Conservation (phyloP, 2,113 vertebrate species). For the Conger conger region DNA sequence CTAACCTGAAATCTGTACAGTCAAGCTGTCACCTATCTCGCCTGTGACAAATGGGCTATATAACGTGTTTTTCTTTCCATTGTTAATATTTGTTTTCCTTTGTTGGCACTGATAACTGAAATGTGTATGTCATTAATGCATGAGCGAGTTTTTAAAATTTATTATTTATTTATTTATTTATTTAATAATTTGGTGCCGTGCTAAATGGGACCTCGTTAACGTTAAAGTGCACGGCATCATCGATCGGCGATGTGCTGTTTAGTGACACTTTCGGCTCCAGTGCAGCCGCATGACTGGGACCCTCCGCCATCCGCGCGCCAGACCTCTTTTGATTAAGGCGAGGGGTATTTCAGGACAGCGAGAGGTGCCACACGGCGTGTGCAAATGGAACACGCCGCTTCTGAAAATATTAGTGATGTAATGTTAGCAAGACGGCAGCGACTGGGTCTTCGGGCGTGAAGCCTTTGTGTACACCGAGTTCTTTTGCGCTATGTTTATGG, state of each 20-base stretch:
- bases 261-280: neutral
- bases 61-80: neutral
- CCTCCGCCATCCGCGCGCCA: neutral
- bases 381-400: neutral
- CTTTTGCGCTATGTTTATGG: neutral
- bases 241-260: neutral
- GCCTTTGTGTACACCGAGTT: neutral
- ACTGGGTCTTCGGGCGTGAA: neutral
- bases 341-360: neutral
- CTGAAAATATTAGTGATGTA: neutral
- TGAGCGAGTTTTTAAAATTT: neutral
- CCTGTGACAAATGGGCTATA: neutral
- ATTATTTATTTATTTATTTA: too few species aligned
- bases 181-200: neutral
- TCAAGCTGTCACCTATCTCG: neutral
- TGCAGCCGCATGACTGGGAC: neutral
- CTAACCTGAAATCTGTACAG: neutral
- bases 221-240: neutral
- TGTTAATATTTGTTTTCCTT: neutral
- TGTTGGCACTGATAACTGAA: neutral
- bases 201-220: neutral
- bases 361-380: neutral
- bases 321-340: constrained; percentile 1
- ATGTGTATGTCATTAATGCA: neutral
- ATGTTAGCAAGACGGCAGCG: neutral